Evolutionary conservation across 2,888 invertebrate genomes (phyloP), one percentile per base, ranked within the genome.

Genomic region (Geophilus truncorum): DNA sequence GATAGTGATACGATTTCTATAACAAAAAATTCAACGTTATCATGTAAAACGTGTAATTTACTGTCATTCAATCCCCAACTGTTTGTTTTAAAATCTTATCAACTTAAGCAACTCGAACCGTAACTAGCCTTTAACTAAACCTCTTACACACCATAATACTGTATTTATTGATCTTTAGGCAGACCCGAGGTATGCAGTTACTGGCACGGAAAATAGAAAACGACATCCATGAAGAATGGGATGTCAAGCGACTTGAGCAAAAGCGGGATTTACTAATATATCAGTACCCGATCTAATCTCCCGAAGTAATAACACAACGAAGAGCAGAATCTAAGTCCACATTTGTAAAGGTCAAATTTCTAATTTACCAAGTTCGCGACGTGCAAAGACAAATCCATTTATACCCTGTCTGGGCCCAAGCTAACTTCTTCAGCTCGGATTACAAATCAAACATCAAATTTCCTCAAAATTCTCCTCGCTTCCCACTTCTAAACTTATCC

Each of bases 191-290:
- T 70, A 28, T 70, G n/a, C 25, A 70, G 70, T 70, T 70, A 70
- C 70, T 70, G 70, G 70, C 70, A 70, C 70, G 70, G 70, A 70
- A 70, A 70, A 70, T 70, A 28, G 70, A 70, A 70, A 70, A 70
- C 70, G 70, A 70, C 70, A 70, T 25, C 70, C 70, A 70, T 70
- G 70, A 70, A 70, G 70, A 70, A 70, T 70, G 70, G 70, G 70
- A 70, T 25, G 70, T 70, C 70, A 70, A 70, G 70, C 12, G 28
- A 70, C 62, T 70, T 28, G 70, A 28, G 70, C 70, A 70, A 70
- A 70, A 70, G 25, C 25, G 28, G 70, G 70, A 70, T 25, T 70
- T 70, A 70, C 70, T 70, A 70, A 70, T 70, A 70, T 70, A 70
- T 70, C 70, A 70, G 70, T 10, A 70, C 25, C 70, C 70, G 70